A percentile compares a stretch with the other conserved stretches of the same genome.
Evolutionary conservation across 2,888 invertebrate genomes (phyloP).

Genomic region (Pollenia griseotomentosa): DNA sequence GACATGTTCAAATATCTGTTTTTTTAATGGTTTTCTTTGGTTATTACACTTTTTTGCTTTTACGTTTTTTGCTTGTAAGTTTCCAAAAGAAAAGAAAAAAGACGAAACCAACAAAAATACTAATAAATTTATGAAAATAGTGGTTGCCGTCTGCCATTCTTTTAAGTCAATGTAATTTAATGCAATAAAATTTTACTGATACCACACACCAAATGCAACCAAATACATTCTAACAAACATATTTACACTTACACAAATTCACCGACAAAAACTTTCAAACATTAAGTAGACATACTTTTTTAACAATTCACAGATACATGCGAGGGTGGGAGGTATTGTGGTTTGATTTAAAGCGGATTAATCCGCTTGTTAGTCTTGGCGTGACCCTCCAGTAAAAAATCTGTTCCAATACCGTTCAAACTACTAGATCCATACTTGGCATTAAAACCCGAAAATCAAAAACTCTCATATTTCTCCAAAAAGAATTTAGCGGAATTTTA

Average conservation of each 20-base stretch:
- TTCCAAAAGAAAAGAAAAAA: slow-evolving; percentile 23
- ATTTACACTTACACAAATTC: slow-evolving; percentile 8
- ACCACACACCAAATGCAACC: slow-evolving; percentile 66
- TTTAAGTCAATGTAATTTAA: slow-evolving; percentile 73
- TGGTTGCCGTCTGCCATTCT: slow-evolving; percentile 73
- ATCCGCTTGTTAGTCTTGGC: no score
- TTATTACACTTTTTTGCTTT: neutral
- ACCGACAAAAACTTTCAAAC: slow-evolving; percentile 43
- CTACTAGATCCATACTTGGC: no score
- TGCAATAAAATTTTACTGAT: slow-evolving; percentile 73
- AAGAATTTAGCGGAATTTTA: no score
- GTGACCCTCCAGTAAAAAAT: no score
- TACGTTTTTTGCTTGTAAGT: slow-evolving; percentile 31
- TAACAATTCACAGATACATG: slow-evolving; percentile 46
- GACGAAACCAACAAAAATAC: slow-evolving; percentile 59
- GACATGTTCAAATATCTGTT: slow-evolving; percentile 69
- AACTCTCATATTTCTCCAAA: no score
- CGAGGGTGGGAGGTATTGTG: slow-evolving; percentile 4
- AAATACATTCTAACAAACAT: slow-evolving; percentile 23
- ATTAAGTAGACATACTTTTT: slow-evolving; percentile 50
- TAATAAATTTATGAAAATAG: slow-evolving; percentile 74
- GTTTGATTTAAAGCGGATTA: neutral
- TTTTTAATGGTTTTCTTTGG: slow-evolving; percentile 1
- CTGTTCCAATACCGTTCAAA: no score
- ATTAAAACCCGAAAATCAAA: no score